Evolutionary conservation across 2,888 invertebrate genomes (phyloP), one percentile per base, ranked within the genome.

Genomic region (Drosophila quinaria): DNA sequence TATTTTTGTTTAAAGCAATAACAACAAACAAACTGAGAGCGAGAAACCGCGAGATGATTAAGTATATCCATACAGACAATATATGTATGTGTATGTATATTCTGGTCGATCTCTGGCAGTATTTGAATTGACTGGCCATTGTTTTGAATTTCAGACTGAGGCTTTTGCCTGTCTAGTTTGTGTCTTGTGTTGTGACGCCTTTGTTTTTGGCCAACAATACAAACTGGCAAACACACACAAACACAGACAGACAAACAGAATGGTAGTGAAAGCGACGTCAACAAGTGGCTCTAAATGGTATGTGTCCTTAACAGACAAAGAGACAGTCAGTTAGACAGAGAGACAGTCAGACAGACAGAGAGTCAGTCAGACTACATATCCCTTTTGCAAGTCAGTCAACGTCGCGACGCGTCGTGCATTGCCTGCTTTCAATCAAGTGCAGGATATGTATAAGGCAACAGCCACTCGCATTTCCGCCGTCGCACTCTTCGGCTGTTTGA

Each of bases 161-260:
- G 56, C 66, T 72, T 50, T 35, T 41, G 42, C 56, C 73, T 79
- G 80, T 79, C 78, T 79, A 76, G 78, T 75, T 86, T 70, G 68
- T 76, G 83, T 80, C 74, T 73, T 81, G 80, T 81, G 80, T 80
- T 70, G 65, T 87, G 84, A 84, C 80, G 84, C 78, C 87, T 84
- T 84, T 84, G 84, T 80, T 87, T 77, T 83, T 77, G 65, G 68
- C 69, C 64, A 73, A 82, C 86, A 82, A 82, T 74, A 59, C 70
- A 49, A 77, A 49, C 62, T 52, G 73, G 55, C 13, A 39, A 37
- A 51, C 35, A 35, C 4, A 11, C 52, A 39, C 51, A 70, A 61
- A 55, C 50, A 3, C 60, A 46, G 39, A 46, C 52, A 54, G 63
- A 9, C 50, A 69, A 39, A 55, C 47, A 47, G 62, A 35, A 17